Evolutionary conservation across 2,113 vertebrate species (phyloP), one percentile per base, ranked within the genome.

Genomic region (Pseudorectes ferrugineus): DNA sequence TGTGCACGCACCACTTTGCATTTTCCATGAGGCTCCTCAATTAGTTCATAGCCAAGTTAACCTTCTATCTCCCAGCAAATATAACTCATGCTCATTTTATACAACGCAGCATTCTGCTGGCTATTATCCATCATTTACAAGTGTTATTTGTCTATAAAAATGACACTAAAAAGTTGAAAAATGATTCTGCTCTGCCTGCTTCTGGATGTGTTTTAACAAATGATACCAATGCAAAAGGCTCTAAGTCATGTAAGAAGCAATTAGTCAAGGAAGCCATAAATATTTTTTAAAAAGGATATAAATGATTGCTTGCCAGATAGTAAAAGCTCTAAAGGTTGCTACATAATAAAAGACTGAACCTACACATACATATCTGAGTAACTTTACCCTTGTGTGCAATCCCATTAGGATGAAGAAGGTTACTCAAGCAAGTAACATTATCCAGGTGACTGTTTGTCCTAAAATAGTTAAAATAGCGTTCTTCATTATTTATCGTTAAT

Each of bases 111-210:
- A 97, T 97, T 97, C 97, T 98, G 97, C 91, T 96, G 91, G 91
- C 97, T 97, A 98, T 98, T 98, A 98, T 97, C 98, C 97, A 98
- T 98, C 97, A 98, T 98, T 98, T 98, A 98, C 96, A 97, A 98
- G 97, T 98, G 97, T 97, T 98, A 98, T 98, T 98, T 98, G 98
- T 98, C 98, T 97, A 98, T 98, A 98, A 98, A 98, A 98, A 96
- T 98, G 98, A 98, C 98, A 98, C 98, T 97, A 97, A 98, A 98
- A 97, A 98, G 97, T 98, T 98, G 98, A 98, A 98, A 98, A 98
- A 98, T 98, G 79, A 96, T 98, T 96, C 93, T 82, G 94, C 85
- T 98, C 94, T 97, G 97, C 95, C 95, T 98, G 97, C 97, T 97
- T 95, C 97, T 98, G 94, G 88, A 92, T 97, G 94, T 97, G 96